Conservation (phyloP, 2,113 vertebrate genomes). For the Pygathrix nemaeus region DNA sequence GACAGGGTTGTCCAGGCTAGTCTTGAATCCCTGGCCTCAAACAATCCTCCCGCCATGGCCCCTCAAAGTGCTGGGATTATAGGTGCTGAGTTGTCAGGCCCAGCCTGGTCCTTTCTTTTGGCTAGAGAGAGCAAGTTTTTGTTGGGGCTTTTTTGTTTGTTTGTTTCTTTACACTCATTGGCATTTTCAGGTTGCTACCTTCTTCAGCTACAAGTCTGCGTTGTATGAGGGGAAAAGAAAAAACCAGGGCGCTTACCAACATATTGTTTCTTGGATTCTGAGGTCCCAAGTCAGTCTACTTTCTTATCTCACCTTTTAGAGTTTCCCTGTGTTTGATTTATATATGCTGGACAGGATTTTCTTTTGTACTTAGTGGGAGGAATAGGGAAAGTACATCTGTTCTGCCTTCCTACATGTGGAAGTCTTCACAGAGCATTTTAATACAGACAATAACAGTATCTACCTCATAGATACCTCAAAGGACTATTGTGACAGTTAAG, state of each 20-base stretch:
- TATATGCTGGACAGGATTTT: not conserved
- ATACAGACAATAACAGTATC: not conserved
- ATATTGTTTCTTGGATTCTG: not conserved
- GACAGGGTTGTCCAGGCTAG: no score
- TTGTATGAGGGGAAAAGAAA: not conserved
- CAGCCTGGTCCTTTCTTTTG: not conserved
- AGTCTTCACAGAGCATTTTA: not conserved
- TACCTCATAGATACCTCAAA: not conserved
- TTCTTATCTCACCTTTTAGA: not conserved
- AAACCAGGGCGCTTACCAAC: no score
- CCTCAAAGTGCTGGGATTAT: no score
- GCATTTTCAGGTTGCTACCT: not conserved
- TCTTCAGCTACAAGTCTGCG: not conserved
- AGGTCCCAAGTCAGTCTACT: not conserved
- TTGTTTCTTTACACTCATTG: not conserved
- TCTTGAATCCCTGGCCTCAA: no score
- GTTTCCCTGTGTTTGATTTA: not conserved
- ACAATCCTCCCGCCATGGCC: no score
- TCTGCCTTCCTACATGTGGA: not conserved
- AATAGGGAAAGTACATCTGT: not conserved
- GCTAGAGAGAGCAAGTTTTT: not conserved
- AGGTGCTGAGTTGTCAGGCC: no score
- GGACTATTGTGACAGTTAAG: not conserved
- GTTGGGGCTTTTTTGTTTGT: not conserved
- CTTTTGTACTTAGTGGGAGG: not conserved